Percentiles rank a stretch among this genome's conserved stretches.
Conservation (phyloP, 2,888 invertebrate species). For the Cosmia pyralina region DNA sequence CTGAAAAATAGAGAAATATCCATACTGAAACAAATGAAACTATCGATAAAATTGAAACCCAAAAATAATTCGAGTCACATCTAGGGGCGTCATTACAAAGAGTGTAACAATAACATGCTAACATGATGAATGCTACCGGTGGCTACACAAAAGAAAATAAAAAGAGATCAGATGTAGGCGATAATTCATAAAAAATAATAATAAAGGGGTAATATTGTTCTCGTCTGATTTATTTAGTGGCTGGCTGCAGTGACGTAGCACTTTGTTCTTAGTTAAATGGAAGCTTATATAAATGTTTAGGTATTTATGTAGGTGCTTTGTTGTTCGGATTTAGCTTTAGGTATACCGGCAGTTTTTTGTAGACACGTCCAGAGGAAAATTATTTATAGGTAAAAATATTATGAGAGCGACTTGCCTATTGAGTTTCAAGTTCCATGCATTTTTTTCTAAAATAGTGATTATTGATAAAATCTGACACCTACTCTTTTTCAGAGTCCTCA, state of each 20-base stretch:
- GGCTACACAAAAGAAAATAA: constrained; percentile 79
- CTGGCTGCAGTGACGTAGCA: constrained; percentile 56
- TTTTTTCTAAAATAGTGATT: not conserved
- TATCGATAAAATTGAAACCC: constrained; percentile 41
- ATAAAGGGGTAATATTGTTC: constrained; percentile 83
- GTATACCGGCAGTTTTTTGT: constrained; percentile 26
- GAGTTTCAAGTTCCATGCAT: too few species aligned
- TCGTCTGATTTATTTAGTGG: constrained; percentile 76
- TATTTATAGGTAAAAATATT: not conserved
- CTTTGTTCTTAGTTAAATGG: constrained; percentile 65
- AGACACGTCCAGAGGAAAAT: not conserved
- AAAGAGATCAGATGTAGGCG: constrained; percentile 81
- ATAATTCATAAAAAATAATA: constrained; percentile 87
- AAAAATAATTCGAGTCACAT: constrained; percentile 51
- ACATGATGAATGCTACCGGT: constrained; percentile 85
- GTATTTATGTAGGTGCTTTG: constrained; percentile 49
- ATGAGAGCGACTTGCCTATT: not conserved
- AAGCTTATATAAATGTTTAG: constrained; percentile 55
- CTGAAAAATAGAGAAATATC: not conserved
- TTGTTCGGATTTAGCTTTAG: constrained; percentile 46
- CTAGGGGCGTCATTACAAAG: constrained; percentile 73
- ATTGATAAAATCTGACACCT: not conserved
- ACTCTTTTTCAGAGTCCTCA: not conserved
- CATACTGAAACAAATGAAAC: constrained; percentile 13
- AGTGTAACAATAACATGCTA: constrained; percentile 79